phyloP scores from a whole-genome alignment of 2,888 invertebrate species.

The Phalangium opilio region DNA sequence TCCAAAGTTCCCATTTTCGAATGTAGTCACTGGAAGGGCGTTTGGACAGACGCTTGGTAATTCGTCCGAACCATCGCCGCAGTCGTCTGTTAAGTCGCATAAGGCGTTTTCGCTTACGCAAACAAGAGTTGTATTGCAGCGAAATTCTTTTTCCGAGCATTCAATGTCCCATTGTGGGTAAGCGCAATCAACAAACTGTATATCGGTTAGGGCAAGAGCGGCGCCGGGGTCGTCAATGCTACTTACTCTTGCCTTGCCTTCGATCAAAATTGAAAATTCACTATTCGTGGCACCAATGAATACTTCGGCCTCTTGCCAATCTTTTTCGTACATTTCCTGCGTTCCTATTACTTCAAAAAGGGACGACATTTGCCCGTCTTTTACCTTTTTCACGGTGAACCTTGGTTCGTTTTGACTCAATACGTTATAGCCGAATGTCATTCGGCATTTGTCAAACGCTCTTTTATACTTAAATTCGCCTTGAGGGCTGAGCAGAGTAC shows the following conservation, averaged over 20 bases:
- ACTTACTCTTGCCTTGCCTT: no score
- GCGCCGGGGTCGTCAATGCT: neutral
- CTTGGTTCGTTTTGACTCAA: neutral
- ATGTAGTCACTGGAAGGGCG: slow-evolving; percentile 12
- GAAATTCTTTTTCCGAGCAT: slow-evolving; percentile 4
- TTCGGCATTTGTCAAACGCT: slow-evolving; percentile 9
- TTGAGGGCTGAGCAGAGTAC: slow-evolving; percentile 6
- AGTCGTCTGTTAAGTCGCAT: slow-evolving; percentile 18
- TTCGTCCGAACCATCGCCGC: slow-evolving; percentile 18
- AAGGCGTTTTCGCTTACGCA: slow-evolving; percentile 12
- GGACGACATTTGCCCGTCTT: neutral
- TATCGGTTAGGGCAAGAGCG: slow-evolving; percentile 14
- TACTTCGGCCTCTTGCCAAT: slow-evolving; percentile 10
- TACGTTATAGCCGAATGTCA: slow-evolving; percentile 11
- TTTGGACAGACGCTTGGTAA: slow-evolving; percentile 6
- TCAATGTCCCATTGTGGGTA: slow-evolving; percentile 2
- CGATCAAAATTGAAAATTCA: neutral
- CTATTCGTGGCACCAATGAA: slow-evolving; percentile 13
- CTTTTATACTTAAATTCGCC: slow-evolving; percentile 7
- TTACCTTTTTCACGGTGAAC: slow-evolving; percentile 8
- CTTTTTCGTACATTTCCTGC: neutral
- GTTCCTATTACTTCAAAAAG: neutral
- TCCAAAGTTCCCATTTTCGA: slow-evolving; percentile 14
- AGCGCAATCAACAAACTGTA: slow-evolving; percentile 13
- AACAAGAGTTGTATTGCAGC: neutral